Base-by-base conservation (phyloP, 1,140 invertebrate species). In the Euglossa dilemma region DNA sequence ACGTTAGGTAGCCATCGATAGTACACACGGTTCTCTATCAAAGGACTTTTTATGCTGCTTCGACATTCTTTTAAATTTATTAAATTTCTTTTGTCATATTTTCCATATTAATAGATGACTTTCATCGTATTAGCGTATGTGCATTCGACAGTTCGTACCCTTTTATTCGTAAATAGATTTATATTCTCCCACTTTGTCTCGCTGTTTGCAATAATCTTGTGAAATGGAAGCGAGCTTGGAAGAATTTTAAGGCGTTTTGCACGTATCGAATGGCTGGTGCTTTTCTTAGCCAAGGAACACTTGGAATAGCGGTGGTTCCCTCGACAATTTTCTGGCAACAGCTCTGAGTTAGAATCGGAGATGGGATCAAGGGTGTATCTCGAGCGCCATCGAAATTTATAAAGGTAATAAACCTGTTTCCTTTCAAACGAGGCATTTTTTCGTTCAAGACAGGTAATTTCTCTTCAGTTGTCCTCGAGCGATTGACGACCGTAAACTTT, bases 301-400 rank as follows among this genome's bases (percentile, higher is more conserved):
- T 50, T 18, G 6, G 11, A 50, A 25, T 23, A 50, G 25, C n/a
- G 45, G 4, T 50, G n/a, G 12, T 69, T 71, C 11, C 69, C 18
- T 20, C 45, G 47, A 50, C 18, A 52, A 28, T 9, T 20, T 47
- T 52, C n/a, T 52, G 69, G 18, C n/a, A 71, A 28, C 16, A 20
- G 47, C 9, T 50, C 20, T 25, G 16, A 70, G 23, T 52, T 70
- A 18, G n/a, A 70, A 52, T 70, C 67, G 14, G 11, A 67, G 66
- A 67, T 67, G 43, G 66, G 43, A 70, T 50, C 8, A n/a, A 70
- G 43, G 2, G 9, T 28, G n/a, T 52, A n/a, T 28, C 45, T 12
- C 45, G n/a, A 70, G 47, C 47, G 45, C 23, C 16, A 14, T 71
- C 45, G 36, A 71, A 50, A 71, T 71, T 71, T 52, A 52, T 52